Conservation (phyloP, 2,888 invertebrate genomes). For the Eupithecia exiguata region DNA sequence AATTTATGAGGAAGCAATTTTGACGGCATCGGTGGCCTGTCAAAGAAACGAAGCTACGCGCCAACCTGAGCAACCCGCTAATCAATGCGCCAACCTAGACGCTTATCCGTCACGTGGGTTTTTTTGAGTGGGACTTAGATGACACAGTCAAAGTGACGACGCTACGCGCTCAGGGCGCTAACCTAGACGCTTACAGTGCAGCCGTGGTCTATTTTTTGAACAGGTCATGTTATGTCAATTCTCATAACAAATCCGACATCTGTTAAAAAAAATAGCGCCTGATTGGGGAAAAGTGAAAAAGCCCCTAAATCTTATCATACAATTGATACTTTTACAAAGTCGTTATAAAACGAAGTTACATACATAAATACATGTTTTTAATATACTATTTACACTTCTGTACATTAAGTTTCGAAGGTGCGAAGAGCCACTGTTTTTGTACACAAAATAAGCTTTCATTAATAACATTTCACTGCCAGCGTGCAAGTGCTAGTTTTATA, state of each 20-base stretch:
- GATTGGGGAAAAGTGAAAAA: neutral
- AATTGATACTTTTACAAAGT: conserved; percentile 3
- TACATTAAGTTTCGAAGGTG: neutral
- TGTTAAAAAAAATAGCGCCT: too few species aligned
- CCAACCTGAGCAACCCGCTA: neutral
- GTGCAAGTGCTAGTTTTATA: neutral
- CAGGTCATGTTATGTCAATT: too few species aligned
- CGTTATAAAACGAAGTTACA: neutral
- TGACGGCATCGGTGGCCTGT: neutral
- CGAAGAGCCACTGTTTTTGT: neutral
- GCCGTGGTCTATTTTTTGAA: neutral
- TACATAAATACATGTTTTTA: neutral
- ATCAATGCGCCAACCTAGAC: too few species aligned
- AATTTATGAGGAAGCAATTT: neutral
- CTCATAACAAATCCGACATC: too few species aligned
- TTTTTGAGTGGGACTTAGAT: too few species aligned
- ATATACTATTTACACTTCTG: neutral
- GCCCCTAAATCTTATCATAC: neutral
- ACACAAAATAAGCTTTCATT: neutral
- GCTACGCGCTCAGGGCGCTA: too few species aligned
- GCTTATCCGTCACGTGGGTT: too few species aligned
- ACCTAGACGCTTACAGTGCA: neutral
- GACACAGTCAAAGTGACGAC: too few species aligned
- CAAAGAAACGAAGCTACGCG: too few species aligned
- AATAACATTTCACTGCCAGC: neutral